Conservation (phyloP, 2,888 invertebrate species). For the Bombyx huttoni region DNA sequence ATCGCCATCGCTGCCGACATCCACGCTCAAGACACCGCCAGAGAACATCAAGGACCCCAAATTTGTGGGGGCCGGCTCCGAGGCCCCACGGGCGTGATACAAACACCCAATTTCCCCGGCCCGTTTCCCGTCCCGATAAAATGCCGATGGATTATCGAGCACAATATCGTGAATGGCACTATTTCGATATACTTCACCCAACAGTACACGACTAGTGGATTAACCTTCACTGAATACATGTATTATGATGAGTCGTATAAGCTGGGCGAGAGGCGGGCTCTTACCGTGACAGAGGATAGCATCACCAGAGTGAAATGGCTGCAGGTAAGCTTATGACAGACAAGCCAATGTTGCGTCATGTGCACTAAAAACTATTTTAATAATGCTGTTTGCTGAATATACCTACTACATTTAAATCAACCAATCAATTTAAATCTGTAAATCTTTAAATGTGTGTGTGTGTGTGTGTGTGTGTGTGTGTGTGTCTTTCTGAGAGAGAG, state of each 20-base stretch:
- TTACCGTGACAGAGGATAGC: constrained; percentile 81
- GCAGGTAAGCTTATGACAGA: constrained; percentile 32
- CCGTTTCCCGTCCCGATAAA: constrained; percentile 86
- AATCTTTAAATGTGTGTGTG: too few relatives aligned
- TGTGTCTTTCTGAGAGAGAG: too few relatives aligned
- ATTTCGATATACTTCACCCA: constrained; percentile 92
- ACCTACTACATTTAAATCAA: too few relatives aligned
- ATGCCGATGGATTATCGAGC: constrained; percentile 88
- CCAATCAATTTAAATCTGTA: too few relatives aligned
- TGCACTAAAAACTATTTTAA: too few relatives aligned
- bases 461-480: too few relatives aligned
- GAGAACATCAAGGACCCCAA: too few relatives aligned
- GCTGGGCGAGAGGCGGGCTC: constrained; percentile 76
- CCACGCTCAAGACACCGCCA: too few relatives aligned
- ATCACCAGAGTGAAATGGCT: constrained; percentile 77
- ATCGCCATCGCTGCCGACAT: constrained; percentile 36
- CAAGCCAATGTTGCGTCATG: neutral
- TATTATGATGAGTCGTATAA: constrained; percentile 80
- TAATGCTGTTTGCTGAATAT: too few relatives aligned
- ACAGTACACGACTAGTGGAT: constrained; percentile 84
- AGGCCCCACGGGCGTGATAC: constrained; percentile 78
- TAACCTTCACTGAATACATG: constrained; percentile 83
- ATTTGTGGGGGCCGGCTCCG: constrained; percentile 77
- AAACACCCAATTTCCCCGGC: constrained; percentile 88
- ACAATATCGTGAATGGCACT: constrained; percentile 81